Evolutionary conservation across 2,797 vertebrate species (phyloP).

Genomic region (Pangasius krempfi): DNA sequence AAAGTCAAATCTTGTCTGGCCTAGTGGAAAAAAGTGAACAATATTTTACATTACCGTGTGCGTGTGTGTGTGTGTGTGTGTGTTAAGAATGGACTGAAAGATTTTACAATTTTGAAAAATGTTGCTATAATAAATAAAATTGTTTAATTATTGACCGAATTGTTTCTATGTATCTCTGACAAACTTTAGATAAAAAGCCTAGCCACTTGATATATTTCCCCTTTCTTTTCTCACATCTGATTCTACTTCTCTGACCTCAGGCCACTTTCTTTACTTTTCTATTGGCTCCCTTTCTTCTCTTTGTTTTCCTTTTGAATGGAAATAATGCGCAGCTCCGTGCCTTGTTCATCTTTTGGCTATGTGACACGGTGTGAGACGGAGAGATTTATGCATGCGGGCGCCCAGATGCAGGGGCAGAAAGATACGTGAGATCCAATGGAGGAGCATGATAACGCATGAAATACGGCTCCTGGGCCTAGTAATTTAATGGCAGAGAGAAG

Average conservation of each 20-base stretch:
- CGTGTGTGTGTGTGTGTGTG: neutral
- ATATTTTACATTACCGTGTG: conserved; percentile 5
- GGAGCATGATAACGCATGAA: conserved; percentile 89
- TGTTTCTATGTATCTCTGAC: conserved; percentile 12
- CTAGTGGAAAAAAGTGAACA: conserved; percentile 12
- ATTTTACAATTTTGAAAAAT: neutral
- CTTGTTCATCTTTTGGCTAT: conserved; percentile 82
- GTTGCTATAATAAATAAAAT: conserved; percentile 16
- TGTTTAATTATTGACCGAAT: conserved; percentile 17
- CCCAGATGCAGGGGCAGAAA: conserved; percentile 79
- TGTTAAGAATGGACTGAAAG: neutral
- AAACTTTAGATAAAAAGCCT: conserved; percentile 25
- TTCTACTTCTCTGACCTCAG: conserved; percentile 85
- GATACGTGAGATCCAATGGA: conserved; percentile 91
- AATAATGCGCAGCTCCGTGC: conserved; percentile 80
- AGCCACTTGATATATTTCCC: conserved; percentile 25
- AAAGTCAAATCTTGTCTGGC: conserved; percentile 39
- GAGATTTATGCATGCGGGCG: conserved; percentile 89
- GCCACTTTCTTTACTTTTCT: conserved; percentile 73
- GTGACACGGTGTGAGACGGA: conserved; percentile 81
- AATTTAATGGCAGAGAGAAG: conserved; percentile 91
- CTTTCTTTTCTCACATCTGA: conserved; percentile 72
- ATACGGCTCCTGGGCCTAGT: conserved; percentile 83
- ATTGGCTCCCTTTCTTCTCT: conserved; percentile 39
- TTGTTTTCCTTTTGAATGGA: conserved; percentile 67